Evolutionary conservation across 2,113 vertebrate species (phyloP).

Genomic region (Mixornis gularis): DNA sequence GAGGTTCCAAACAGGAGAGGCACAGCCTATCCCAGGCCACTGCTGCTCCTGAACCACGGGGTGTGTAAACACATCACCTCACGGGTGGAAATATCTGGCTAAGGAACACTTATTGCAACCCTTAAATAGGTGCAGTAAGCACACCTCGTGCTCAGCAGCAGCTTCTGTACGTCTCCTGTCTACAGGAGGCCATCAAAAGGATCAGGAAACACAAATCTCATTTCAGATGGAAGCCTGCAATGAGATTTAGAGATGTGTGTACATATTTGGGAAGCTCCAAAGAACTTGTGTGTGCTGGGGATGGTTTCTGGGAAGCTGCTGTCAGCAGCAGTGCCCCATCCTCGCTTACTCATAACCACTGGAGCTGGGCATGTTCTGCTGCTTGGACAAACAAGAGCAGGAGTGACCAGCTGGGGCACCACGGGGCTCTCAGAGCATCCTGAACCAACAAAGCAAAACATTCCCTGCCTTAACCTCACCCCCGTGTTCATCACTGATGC

Average conservation of each 20-base stretch:
- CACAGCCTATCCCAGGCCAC: neutral
- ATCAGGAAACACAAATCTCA: constrained; percentile 5
- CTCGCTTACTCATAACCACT: constrained; percentile 7
- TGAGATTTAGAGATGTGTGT: neutral
- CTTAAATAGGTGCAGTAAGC: neutral
- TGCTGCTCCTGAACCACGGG: constrained; percentile 5
- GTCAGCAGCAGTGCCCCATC: neutral
- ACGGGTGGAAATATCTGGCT: constrained; percentile 22
- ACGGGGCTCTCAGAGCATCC: neutral
- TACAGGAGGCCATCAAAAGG: neutral
- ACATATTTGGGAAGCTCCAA: neutral
- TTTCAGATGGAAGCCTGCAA: neutral
- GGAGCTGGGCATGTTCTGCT: neutral
- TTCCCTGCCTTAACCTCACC: neutral
- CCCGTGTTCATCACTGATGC: neutral
- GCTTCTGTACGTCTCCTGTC: neutral
- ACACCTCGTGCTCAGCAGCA: neutral
- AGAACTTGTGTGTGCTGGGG: neutral
- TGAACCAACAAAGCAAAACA: constrained; percentile 4
- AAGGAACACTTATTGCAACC: neutral
- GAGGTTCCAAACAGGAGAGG: neutral
- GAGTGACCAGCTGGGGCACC: constrained; percentile 1
- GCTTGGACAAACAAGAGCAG: constrained; percentile 1
- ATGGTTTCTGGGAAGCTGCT: constrained; percentile 20
- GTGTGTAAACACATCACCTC: constrained; percentile 17